Evolutionary conservation across 2,113 vertebrate species (phyloP).

Genomic region (Rallus limicola): DNA sequence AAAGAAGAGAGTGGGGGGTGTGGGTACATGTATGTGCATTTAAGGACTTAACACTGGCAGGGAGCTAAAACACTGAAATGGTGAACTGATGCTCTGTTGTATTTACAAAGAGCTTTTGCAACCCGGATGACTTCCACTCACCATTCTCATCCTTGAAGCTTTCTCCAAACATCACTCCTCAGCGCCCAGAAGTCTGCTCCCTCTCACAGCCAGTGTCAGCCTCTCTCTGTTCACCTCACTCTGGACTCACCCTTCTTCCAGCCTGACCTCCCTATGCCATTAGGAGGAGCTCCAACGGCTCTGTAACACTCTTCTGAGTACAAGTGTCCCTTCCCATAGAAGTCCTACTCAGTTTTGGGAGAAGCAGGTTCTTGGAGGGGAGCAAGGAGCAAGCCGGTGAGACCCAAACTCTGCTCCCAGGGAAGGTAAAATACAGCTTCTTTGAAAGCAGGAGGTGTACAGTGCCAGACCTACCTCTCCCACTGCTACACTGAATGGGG

Average conservation of each 20-base stretch:
- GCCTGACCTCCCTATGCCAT: neutral
- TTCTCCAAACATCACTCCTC: neutral
- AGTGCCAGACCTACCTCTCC: neutral
- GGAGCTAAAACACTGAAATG: neutral
- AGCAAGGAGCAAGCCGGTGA: neutral
- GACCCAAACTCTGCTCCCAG: neutral
- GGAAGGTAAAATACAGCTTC: neutral
- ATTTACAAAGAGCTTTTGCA: neutral
- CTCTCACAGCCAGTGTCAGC: neutral
- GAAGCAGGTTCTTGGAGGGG: fast-evolving
- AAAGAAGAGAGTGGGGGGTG: neutral
- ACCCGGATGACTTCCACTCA: neutral
- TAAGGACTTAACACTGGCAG: neutral
- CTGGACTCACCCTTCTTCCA: neutral
- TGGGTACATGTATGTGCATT: neutral
- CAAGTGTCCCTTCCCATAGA: neutral
- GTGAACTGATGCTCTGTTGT: neutral
- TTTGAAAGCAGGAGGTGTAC: neutral
- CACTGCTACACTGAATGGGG: fast-evolving
- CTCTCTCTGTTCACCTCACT: neutral
- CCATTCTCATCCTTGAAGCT: neutral
- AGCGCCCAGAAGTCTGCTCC: neutral
- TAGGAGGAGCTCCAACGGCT: neutral
- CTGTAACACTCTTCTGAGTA: neutral
- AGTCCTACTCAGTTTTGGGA: neutral